Base-by-base conservation (phyloP, 2,797 vertebrate species). In the Numenius phaeopus region DNA sequence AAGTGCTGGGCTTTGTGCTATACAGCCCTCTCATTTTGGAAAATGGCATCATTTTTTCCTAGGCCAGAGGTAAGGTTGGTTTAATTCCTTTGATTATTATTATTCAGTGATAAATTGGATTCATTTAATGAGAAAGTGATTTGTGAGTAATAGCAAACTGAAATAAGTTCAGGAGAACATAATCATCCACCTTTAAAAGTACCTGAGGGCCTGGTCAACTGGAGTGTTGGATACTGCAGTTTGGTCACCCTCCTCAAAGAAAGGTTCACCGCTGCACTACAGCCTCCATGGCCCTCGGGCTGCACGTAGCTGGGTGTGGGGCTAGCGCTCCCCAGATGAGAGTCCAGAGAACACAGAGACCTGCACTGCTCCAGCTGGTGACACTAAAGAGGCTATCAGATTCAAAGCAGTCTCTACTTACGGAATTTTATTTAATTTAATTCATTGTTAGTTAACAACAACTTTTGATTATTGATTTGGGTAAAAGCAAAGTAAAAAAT, bases 291-390 rank as follows among this genome's bases (percentile, higher is more conserved):
- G 4, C 11, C 20, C 42, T 37, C 8, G 3, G 61, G 61, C 66
- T 58, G 61, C 29, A 22, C 0, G 0, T 20, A 27, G 19, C n/a
- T 13, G 14, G 9, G 8, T 49, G 42, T 47, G 59, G 65, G 57
- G 61, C 30, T 37, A 52, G 55, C 2, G 0, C 42, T 65, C 15
- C 29, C 34, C 46, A 57, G 1, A 32, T 5, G 11, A n/a, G 29
- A 49, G 23, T 27, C n/a, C 2, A 0, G 67, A 52, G 50, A 67
- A 58, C 39, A 32, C 0, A 0, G 20, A 91, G 34, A 49, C 3
- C 40, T 65, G 14, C 30, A 11, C 34, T 64, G 26, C n/a, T 76
- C 15, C 58, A 14, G 27, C 14, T 47, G 37, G 27, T 73, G n/a
- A 7, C 64, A 5, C 7, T 27, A 61, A 76, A 57, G 27, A 44